phyloP scores from a whole-genome alignment of 1,140 invertebrate species.

The Drosophila grimshawi region DNA sequence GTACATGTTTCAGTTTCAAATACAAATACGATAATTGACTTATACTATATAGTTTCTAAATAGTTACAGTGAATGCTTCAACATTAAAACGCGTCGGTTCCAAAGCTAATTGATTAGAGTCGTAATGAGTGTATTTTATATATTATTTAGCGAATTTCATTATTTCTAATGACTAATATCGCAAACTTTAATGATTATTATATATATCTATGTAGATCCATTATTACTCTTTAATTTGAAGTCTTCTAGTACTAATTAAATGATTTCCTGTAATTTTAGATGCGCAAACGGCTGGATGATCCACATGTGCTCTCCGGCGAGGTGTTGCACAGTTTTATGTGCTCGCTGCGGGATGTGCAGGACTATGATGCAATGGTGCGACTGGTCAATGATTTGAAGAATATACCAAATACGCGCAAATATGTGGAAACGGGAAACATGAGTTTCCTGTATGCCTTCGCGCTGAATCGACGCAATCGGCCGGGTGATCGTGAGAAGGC shows the following conservation, averaged over 20 bases:
- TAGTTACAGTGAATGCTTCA: no score
- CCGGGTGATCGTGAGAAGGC: constrained; percentile 98
- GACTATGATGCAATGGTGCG: constrained; percentile 99
- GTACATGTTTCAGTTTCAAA: no score
- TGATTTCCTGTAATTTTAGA: constrained; percentile 84
- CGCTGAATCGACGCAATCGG: constrained; percentile 97
- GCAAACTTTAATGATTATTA: no score
- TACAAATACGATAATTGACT: no score
- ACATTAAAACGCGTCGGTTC: no score
- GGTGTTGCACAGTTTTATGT: constrained; percentile 96
- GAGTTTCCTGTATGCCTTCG: constrained; percentile 97
- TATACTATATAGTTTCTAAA: no score
- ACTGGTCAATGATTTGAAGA: constrained; percentile 96
- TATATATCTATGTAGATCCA: no score
- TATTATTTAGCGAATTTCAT: no score
- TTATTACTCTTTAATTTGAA: background rate
- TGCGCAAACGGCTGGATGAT: constrained; percentile 97
- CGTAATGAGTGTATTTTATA: no score
- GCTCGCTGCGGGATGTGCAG: constrained; percentile 96
- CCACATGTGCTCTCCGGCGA: constrained; percentile 98
- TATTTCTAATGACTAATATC: no score
- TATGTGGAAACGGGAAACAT: constrained; percentile 96
- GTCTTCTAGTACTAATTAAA: background rate
- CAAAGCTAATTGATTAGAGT: no score
- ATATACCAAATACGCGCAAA: constrained; percentile 95